Evolutionary conservation across 1,140 invertebrate genomes (phyloP), one percentile per base, ranked within the genome.

Genomic region (Littorina saxatilis): DNA sequence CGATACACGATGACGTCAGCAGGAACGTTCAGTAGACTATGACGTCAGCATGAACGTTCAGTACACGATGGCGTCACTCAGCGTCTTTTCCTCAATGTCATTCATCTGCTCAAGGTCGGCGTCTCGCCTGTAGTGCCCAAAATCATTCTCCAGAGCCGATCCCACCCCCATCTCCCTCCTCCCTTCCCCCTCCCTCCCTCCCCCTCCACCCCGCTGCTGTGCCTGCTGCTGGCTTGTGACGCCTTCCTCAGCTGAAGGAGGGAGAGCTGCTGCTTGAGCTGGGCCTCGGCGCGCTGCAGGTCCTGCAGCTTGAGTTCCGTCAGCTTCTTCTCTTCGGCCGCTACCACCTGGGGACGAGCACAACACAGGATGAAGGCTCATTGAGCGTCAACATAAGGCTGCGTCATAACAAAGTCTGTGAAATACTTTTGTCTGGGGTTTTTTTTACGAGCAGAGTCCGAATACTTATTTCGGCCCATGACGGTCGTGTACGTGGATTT

Each of bases 251-350:
- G 35, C 66, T 68, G 66, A 15, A 68, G 32, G 35, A 68, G 29
- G 29, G 66, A 39, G 13, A 68, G 66, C 66, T 68, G 66, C 66
- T 68, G 32, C 35, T 68, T 68, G 7, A 68, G 66, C 35, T 68
- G 66, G 32, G 39, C 35, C 66, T 68, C 66, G 13, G 66, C 37
- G 32, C 66, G 32, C 66, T 68, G 66, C 66, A 68, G 66, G 66
- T 37, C 66, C 13, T 68, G 7, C 66, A 68, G 66, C 66, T 68
- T 68, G 15, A 39, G 66, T 15, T 68, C 35, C 35, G 66, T 68
- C 1, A 68, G 66, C 66, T 39, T 39, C 66, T 68, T 68, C 66
- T 68, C 66, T 32, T 68, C 66, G 32, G 35, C 35, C 13, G 66
- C 66, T 35, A 68, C 66, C 35, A 39, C 35, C n/a, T n/a, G n/a